These are phyloP conservation scores for Papilio xuthus DNA, from an alignment of 1,140 invertebrate genomes.

Conservation along the genomic window DNA sequence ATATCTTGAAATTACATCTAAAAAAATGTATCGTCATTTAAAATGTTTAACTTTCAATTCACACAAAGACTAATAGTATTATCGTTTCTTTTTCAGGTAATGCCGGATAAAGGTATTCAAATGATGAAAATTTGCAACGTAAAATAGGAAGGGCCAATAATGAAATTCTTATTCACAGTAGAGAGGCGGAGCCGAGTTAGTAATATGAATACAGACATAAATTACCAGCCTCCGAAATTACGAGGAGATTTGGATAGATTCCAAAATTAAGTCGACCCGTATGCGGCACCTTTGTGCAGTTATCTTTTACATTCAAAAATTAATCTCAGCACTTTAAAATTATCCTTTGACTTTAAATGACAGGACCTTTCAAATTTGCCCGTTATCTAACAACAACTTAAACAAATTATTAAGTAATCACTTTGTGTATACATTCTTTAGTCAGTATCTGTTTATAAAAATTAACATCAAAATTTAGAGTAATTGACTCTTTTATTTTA, in stretches of 20 bases:
- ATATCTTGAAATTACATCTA: too few species aligned
- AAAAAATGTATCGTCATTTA: too few species aligned
- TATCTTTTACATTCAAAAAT: constrained; percentile 41
- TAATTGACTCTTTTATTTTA: too few species aligned
- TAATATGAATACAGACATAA: constrained; percentile 54
- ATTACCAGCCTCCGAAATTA: constrained; percentile 58
- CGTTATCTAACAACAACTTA: not conserved
- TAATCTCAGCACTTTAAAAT: constrained; percentile 46
- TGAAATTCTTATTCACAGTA: constrained; percentile 42
- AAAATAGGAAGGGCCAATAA: constrained; percentile 48
- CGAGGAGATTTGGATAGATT: constrained; percentile 58
- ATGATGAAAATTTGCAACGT: constrained; percentile 30
- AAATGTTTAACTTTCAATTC: not conserved
- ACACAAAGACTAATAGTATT: not conserved
- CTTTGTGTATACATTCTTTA: too few species aligned
- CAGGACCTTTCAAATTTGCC: not conserved
- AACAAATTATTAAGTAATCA: too few species aligned
- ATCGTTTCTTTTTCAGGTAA: constrained; percentile 11
- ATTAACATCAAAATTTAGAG: too few species aligned
- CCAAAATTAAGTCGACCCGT: constrained; percentile 54
- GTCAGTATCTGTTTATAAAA: too few species aligned
- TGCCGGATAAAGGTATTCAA: constrained; percentile 13
- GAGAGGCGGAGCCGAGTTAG: constrained; percentile 46
- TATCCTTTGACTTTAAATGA: constrained; percentile 14
- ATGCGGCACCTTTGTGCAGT: constrained; percentile 47